Evolutionary conservation across 2,888 invertebrate genomes (phyloP), one percentile per base, ranked within the genome.

Genomic region (Tuta absoluta): DNA sequence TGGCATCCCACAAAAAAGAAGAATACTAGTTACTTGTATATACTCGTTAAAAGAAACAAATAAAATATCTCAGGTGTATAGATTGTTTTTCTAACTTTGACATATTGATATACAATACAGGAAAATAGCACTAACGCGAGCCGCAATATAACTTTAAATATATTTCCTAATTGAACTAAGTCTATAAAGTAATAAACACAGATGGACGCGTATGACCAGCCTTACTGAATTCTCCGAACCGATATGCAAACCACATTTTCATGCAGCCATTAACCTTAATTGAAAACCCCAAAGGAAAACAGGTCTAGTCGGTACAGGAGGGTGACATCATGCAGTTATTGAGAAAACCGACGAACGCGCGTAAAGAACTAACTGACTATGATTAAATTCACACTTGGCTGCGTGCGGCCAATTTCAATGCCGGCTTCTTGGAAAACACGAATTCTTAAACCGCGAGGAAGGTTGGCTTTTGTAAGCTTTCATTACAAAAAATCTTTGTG

Each of bases 301-400:
- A 45, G 21, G 48, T 28, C n/a, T 23, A 60, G 59, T 41, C 59
- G 45, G 53, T 45, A 12, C 28, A 64, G 60, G 68, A 69, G 72
- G 74, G 76, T 84, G 83, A 84, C 81, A 79, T 81, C 83, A 82
- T 77, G 69, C 71, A 70, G 65, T 71, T 72, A 70, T 72, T 75
- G 66, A 71, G 61, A 48, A 57, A 45, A 49, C 11, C 48, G 8
- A 14, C 37, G 57, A 38, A 57, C 61, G 33, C 56, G 33, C 56
- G 51, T 51, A 23, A 21, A 19, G 37, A 37, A 59, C 41, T 68
- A 64, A 28, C 45, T n/a, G 7, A 38, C 71, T 72, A 68, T 72
- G 75, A 75, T 76, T 76, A 69, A 77, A 75, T 80, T 81, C 77
- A 78, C 80, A 79, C 75, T 77, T 75, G 69, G 74, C 64, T 77